phyloP scores from a whole-genome alignment of 2,113 vertebrate species.

The Gallinago media region DNA sequence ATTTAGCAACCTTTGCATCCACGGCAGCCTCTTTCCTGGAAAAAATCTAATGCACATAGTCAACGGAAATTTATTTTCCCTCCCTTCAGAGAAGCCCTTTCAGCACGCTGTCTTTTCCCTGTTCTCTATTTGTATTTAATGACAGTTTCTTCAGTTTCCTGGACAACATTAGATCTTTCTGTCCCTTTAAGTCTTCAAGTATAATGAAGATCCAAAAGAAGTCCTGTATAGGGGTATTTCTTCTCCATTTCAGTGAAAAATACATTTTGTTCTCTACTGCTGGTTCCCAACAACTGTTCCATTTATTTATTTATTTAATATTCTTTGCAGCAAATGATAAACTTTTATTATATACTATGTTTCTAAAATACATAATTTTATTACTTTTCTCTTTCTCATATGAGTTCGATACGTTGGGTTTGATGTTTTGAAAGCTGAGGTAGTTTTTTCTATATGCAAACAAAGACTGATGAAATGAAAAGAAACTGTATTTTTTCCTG shows the following conservation, averaged over 20 bases:
- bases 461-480: not conserved
- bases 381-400: not conserved
- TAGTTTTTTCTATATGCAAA: not conserved
- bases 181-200: constrained; percentile 12
- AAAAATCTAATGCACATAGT: not conserved
- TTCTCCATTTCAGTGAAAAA: constrained; percentile 8
- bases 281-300: not conserved
- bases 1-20: constrained; percentile 28
- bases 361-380: constrained; percentile 6
- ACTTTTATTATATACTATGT: not conserved
- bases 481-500: not conserved
- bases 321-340: not conserved
- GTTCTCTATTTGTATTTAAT: constrained; percentile 42
- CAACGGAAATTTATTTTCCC: not conserved
- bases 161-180: constrained; percentile 25
- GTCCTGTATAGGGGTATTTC: not conserved
- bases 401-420: not conserved
- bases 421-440: not conserved
- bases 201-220: constrained; percentile 35
- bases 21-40: not conserved
- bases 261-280: not conserved
- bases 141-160: constrained; percentile 48
- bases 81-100: constrained; percentile 11
- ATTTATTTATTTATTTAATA: not conserved
- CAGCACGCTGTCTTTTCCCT: not conserved